Conservation (phyloP, 2,797 vertebrate genomes). For the Karalla daura region DNA sequence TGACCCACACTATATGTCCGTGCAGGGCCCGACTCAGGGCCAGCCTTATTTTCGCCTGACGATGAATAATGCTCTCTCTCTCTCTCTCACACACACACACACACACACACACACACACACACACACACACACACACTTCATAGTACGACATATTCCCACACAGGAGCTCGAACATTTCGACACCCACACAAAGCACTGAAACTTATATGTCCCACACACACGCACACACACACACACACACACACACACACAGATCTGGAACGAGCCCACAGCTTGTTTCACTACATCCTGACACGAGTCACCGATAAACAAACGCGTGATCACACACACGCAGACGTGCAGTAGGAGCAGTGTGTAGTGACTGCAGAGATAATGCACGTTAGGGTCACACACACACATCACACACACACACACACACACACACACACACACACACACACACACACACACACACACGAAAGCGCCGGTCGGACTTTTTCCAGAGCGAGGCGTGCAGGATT, state of each 20-base stretch:
- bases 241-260: constrained; percentile 17
- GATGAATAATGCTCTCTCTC: constrained; percentile 42
- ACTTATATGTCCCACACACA: constrained; percentile 38
- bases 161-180: constrained; percentile 50
- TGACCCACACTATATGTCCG: constrained; percentile 25
- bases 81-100: constrained; percentile 14
- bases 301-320: constrained; percentile 42
- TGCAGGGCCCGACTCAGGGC: constrained; percentile 14
- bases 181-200: constrained; percentile 42
- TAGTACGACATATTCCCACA: constrained; percentile 44
- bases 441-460: constrained; percentile 11
- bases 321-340: constrained; percentile 38
- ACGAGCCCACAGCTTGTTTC: constrained; percentile 37
- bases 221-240: constrained; percentile 21
- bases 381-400: constrained; percentile 26
- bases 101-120: constrained; percentile 26
- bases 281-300: constrained; percentile 35
- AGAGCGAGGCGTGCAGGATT: constrained; percentile 8
- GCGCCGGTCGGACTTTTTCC: constrained; percentile 8
- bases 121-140: constrained; percentile 23
- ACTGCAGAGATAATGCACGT: constrained; percentile 27
- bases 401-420: constrained; percentile 22
- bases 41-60: constrained; percentile 36
- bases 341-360: constrained; percentile 42
- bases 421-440: constrained; percentile 14